A percentile compares a stretch with the other conserved stretches of the same genome.
Conservation (phyloP, 2,888 invertebrate species). For the Icerya purchasi region DNA sequence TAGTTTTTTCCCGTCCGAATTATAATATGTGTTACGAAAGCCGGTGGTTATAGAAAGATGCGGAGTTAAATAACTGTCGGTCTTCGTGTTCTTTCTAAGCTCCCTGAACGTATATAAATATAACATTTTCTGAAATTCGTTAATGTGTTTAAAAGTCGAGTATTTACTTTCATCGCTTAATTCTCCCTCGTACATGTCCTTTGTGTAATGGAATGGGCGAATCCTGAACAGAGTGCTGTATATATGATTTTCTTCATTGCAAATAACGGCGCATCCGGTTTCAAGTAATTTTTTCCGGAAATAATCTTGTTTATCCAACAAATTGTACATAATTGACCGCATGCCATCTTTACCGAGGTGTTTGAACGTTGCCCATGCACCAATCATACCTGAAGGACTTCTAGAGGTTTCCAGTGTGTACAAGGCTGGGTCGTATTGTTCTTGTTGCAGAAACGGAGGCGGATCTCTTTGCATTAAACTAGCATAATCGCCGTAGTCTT, state of each 20-base stretch:
- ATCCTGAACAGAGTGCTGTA: neutral
- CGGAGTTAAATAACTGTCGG: neutral
- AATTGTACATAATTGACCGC: neutral
- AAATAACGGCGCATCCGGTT: neutral
- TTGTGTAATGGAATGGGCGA: neutral
- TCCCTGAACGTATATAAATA: neutral
- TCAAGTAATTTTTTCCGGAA: neutral
- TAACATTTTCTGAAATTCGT: neutral
- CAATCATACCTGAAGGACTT: neutral
- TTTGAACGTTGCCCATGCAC: neutral
- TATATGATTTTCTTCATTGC: neutral
- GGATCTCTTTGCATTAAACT: neutral
- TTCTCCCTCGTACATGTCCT: neutral
- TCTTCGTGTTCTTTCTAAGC: neutral
- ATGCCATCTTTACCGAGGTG: neutral
- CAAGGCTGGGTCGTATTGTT: neutral
- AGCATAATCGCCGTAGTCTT: neutral
- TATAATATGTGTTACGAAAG: neutral
- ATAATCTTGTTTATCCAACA: neutral
- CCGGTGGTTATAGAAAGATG: neutral
- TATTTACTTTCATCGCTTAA: neutral
- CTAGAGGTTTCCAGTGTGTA: neutral
- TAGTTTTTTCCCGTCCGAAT: neutral
- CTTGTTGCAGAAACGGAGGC: neutral
- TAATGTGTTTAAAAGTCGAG: neutral